Conservation (phyloP, 1,140 invertebrate species). For the Triops longicaudatus region DNA sequence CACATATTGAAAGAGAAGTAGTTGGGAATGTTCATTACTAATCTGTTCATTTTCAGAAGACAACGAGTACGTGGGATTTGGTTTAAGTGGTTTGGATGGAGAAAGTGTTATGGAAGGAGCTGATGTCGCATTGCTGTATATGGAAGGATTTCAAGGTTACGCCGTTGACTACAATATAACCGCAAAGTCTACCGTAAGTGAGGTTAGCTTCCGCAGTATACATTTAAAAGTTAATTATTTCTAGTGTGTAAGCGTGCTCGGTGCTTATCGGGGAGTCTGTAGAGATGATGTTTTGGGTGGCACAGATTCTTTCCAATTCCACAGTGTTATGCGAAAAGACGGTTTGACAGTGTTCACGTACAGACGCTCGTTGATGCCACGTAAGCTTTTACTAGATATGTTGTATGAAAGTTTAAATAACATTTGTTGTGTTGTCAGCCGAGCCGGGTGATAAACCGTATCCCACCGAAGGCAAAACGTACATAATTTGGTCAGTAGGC, state of each 20-base stretch:
- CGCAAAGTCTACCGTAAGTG: constrained; percentile 62
- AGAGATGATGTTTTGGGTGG: constrained; percentile 67
- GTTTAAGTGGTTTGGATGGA: constrained; percentile 62
- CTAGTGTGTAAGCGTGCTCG: constrained; percentile 73
- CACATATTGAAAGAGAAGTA: background rate
- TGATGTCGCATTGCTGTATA: constrained; percentile 69
- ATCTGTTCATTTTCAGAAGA: constrained; percentile 48
- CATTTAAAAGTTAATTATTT: background rate
- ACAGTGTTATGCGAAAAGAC: constrained; percentile 56
- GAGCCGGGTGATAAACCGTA: constrained; percentile 70
- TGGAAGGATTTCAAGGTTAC: constrained; percentile 59
- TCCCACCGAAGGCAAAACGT: constrained; percentile 52
- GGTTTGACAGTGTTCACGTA: constrained; percentile 72
- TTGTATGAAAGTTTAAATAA: background rate
- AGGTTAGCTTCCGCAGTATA: background rate
- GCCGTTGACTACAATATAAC: constrained; percentile 79
- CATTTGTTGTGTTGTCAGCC: constrained; percentile 43
- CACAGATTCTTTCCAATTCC: constrained; percentile 65
- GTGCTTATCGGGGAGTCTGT: constrained; percentile 75
- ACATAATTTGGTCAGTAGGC: constrained; percentile 77
- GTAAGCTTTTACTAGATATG: constrained; percentile 45
- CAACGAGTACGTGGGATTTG: constrained; percentile 79
- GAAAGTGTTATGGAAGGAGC: constrained; percentile 72
- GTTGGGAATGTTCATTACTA: too few species aligned
- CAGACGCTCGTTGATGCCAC: constrained; percentile 57